A percentile compares a stretch with the other conserved stretches of the same genome.
Evolutionary conservation across 2,888 invertebrate genomes (phyloP).

Genomic region (Salpingus planirostris): DNA sequence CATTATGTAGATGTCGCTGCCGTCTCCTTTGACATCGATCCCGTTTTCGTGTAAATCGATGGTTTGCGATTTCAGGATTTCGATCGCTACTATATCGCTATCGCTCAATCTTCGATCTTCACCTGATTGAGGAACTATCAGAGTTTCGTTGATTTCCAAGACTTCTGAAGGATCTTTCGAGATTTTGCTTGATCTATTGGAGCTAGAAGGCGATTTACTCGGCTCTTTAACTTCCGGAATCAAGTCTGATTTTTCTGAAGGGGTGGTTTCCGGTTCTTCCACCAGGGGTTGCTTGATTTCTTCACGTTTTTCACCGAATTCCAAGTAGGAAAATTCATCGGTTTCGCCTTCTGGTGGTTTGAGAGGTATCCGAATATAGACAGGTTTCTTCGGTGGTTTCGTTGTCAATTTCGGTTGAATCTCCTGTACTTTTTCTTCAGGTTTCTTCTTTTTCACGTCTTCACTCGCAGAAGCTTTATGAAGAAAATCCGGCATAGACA

Average conservation of each 20-base stretch:
- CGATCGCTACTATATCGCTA: conserved; percentile 12
- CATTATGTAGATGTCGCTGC: not conserved
- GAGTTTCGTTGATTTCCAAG: conserved; percentile 1
- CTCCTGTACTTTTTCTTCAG: conserved; percentile 11
- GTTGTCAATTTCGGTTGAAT: not conserved
- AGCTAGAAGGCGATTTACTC: not conserved
- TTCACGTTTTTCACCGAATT: conserved; percentile 25
- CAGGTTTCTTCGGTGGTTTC: conserved; percentile 24
- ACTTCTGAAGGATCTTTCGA: too few relatives aligned
- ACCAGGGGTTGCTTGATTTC: conserved; percentile 4
- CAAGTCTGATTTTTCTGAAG: conserved; percentile 5
- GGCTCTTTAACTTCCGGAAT: not conserved
- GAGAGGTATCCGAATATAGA: conserved; percentile 39
- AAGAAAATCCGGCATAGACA: too few relatives aligned
- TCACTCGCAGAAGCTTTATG: conserved; percentile 17
- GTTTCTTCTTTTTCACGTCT: conserved; percentile 19
- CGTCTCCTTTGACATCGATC: not conserved
- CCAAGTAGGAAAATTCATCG: conserved; percentile 37
- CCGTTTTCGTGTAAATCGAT: conserved; percentile 8
- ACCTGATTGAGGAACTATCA: conserved; percentile 1
- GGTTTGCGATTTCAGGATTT: conserved; percentile 10
- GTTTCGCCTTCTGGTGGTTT: conserved; percentile 37
- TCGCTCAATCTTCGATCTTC: conserved; percentile 7
- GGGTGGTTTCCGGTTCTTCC: conserved; percentile 1
- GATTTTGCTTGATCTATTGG: too few relatives aligned